Evolutionary conservation across 2,797 vertebrate genomes (phyloP).

Genomic region (Acrocephalus scirpaceus): DNA sequence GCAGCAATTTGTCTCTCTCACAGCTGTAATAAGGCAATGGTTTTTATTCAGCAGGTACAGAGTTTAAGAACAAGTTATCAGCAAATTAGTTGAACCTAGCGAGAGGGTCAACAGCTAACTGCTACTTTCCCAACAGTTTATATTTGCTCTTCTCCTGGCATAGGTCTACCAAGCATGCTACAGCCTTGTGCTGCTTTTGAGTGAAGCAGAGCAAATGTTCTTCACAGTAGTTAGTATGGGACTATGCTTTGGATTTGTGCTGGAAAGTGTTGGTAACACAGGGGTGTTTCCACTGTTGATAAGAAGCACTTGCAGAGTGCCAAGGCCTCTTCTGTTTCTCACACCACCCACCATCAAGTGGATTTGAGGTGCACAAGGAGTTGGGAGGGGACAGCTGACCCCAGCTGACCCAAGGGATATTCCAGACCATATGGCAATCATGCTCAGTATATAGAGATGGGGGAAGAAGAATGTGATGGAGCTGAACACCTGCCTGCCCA

Average conservation of each 20-base stretch:
- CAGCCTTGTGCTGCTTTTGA: background rate
- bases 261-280: background rate
- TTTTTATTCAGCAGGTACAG: background rate
- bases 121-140: background rate
- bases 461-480: background rate
- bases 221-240: background rate
- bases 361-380: background rate
- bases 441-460: background rate
- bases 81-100: background rate
- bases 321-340: background rate
- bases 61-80: conserved; percentile 33
- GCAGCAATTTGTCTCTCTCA: background rate
- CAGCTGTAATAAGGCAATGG: background rate
- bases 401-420: background rate
- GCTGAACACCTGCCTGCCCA: background rate
- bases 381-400: background rate
- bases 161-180: background rate
- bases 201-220: background rate
- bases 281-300: background rate
- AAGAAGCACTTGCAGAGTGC: background rate
- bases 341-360: too few relatives aligned
- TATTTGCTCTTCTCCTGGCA: background rate
- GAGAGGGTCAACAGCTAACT: background rate
- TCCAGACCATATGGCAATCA: background rate
- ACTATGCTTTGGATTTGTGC: background rate